Evolutionary conservation across 1,140 invertebrate genomes (phyloP), one percentile per base, ranked within the genome.

Genomic region (Prorops nasuta): DNA sequence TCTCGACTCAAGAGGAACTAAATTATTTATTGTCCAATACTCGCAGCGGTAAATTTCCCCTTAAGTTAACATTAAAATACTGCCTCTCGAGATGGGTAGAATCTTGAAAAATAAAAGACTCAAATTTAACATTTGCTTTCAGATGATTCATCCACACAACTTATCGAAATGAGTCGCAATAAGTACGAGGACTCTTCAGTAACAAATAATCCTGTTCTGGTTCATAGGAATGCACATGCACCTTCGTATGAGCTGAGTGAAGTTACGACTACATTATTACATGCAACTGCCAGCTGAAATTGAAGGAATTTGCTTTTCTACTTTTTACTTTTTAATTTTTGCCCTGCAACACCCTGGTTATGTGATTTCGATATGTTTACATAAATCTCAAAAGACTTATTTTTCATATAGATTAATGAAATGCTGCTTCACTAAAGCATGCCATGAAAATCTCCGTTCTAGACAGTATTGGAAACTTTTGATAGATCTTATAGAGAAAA

Each of bases 1-100:
- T 81, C 53, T 77, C 72, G 3, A 79, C 76, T 4, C 71, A 78
- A 36, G 80, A 80, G 34, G 79, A 83, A 64, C 60, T 83, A 21
- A 78, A 81, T 39, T 73, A 78, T 36, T 56, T 79, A 22, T 63
- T 82, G 42, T 71, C 79, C 55, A 68, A 64, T 1, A 57, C 51
- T 35, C 69, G n/a, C 34, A n/a, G 1, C 10, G 22, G 20, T 32
- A 39, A 43, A 20, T n/a, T n/a, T n/a, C n/a, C n/a, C n/a, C n/a
- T n/a, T n/a, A n/a, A n/a, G n/a, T n/a, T n/a, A n/a, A n/a, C n/a
- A n/a, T n/a, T n/a, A n/a, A n/a, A n/a, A n/a, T n/a, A n/a, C n/a
- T n/a, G n/a, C n/a, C n/a, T n/a, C n/a, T n/a, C 22, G 52, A 63
- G 71, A 72, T 75, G 58, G 53, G 37, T 45, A 38, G 18, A 22